phyloP scores from a whole-genome alignment of 2,797 vertebrate species.

The Sarcoramphus papa region DNA sequence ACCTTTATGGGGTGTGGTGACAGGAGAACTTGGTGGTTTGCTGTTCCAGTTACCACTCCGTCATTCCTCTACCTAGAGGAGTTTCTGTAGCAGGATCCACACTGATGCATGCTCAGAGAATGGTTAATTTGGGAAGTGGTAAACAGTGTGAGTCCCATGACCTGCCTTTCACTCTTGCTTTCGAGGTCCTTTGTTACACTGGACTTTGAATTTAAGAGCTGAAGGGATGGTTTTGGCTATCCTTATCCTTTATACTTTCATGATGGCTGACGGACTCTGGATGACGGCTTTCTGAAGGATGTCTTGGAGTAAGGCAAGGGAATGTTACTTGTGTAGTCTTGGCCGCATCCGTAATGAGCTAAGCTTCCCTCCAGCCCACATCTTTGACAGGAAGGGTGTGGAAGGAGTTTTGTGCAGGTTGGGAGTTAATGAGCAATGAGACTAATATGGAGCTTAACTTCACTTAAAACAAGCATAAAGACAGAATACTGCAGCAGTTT shows the following conservation, averaged over 20 bases:
- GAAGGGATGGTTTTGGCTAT: neutral
- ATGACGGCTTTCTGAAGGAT: neutral
- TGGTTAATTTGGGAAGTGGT: neutral
- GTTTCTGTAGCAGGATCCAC: neutral
- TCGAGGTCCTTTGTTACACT: neutral
- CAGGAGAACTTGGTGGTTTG: neutral
- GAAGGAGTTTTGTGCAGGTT: neutral
- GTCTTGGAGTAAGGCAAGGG: neutral
- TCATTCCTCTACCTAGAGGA: neutral
- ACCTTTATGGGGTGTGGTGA: neutral
- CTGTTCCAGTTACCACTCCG: neutral
- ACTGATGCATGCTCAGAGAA: neutral
- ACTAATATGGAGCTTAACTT: neutral
- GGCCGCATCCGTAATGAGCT: neutral
- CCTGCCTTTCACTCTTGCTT: neutral
- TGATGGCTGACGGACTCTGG: neutral
- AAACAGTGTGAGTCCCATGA: neutral
- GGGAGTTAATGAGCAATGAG: neutral
- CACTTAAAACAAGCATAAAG: neutral
- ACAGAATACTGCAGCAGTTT: neutral
- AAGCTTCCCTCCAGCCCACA: neutral
- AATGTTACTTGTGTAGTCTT: accelerated
- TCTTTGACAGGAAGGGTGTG: neutral
- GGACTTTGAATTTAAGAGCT: neutral
- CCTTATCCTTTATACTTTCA: accelerated